Base-by-base conservation (phyloP, 2,888 invertebrate species). In the Rhingia campestris region DNA sequence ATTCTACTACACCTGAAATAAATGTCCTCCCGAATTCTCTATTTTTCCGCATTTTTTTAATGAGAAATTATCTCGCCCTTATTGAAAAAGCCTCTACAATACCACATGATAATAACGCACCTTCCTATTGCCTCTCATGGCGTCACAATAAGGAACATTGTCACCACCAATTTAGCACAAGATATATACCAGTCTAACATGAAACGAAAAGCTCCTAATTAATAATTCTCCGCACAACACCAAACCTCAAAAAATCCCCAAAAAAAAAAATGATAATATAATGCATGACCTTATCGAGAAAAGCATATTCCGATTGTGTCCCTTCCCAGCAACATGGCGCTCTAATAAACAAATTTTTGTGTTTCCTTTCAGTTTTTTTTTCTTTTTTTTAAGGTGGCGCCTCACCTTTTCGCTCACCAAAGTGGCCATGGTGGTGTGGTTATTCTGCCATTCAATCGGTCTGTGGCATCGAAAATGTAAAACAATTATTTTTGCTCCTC, bases 401-500 rank as follows among this genome's bases (percentile, higher is more conserved):
- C 84, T 84, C 84, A 80, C 74, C 79, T 84, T 80, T 80, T 75
- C 69, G 54, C 39, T 69, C 58, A 47, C 53, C 45, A 70, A 84
- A 84, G 74, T 84, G 70, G 43, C 70, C 1, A 22, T 22, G 22
- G 22, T 22, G 22, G 22, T 22, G 22, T 2, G 22, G 69, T 64
- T 74, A 59, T 63, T 64, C 67, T 22, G 22, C 43, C 66, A 72
- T 77, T 66, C 76, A 7, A 32, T 6, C 33, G 61, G 0, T 14
- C 10, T 45, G 12, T 12, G 12, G 2, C 22, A 49, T 37, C 51
- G 45, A 45, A 54, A 79, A 69, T 58, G 39, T 75, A 75, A 75
- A 81, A 76, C 81, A 81, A 76, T 77, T 77, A 81, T 81, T 81
- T 81, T 77, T 81, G 81, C 84, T 84, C 74, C 74, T 84, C 74